These are phyloP conservation scores for Manis javanica DNA, from an alignment of 2,797 vertebrate genomes.

Conservation along the genomic window DNA sequence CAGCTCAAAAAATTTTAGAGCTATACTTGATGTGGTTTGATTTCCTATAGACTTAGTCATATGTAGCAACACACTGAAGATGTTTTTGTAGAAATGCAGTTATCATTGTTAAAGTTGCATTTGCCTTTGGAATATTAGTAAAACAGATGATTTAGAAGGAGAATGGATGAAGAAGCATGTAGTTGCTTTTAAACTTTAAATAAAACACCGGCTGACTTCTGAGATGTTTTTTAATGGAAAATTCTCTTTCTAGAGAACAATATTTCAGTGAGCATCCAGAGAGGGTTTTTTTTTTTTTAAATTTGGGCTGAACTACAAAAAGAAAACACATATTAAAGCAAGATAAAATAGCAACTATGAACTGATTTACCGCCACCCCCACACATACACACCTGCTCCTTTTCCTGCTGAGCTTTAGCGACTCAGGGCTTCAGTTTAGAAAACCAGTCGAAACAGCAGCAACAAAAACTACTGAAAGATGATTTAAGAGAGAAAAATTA, in stretches of 20 bases:
- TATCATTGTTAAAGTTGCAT: not conserved
- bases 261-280: not conserved
- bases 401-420: not conserved
- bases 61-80: not conserved
- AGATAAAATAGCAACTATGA: not conserved
- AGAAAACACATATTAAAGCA: constrained; percentile 15
- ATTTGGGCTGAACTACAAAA: not conserved
- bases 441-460: constrained; percentile 37
- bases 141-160: not conserved
- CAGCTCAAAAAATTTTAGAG: constrained; percentile 10
- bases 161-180: not conserved
- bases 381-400: not conserved
- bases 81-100: not conserved
- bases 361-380: not conserved
- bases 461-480: constrained; percentile 35
- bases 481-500: constrained; percentile 42
- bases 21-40: not conserved
- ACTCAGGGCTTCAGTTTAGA: constrained; percentile 25
- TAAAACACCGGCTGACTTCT: constrained; percentile 21
- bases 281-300: constrained; percentile 24
- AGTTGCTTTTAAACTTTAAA: not conserved
- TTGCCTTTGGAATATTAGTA: constrained; percentile 9
- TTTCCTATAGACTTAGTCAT: not conserved
- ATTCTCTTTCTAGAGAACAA: constrained; percentile 41
- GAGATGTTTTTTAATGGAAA: constrained; percentile 32